Evolutionary conservation across 1,140 invertebrate species (phyloP), one percentile per base, ranked within the genome.

Genomic region (Centruroides sculpturatus): DNA sequence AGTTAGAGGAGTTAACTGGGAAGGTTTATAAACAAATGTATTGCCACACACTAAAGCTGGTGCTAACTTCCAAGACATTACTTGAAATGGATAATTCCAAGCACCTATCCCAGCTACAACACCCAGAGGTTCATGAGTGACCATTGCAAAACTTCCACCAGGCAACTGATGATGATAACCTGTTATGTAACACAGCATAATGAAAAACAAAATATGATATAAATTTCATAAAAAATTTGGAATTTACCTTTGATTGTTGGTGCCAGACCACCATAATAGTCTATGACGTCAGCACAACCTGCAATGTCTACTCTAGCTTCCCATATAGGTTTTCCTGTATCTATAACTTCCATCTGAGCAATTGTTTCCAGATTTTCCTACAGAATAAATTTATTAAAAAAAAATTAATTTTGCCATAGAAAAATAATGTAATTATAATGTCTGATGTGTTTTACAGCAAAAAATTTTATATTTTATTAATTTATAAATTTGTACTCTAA

Each of bases 71-170:
- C 79, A 80, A 47, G 78, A 76, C n/a, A 82, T 70, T n/a, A 82
- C 72, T 67, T 82, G 82, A 5, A 82, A 66, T 4, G 81, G 81
- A 10, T 82, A 72, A 71, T 82, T 82, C 81, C 81, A 82, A 11
- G 81, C 81, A 60, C 73, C 75, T 61, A 82, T 82, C 1, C 81
- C 69, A 3, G 75, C 80, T 5, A 78, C 78, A 34, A 83, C 78
- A 47, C 81, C 81, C 9, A 81, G 67, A 47, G 81, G 78, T 53
- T 76, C 68, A 64, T 78, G 71, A 51, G 74, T 69, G 7, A 79
- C 79, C 64, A 76, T 77, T 3, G 69, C 65, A 65, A 79, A 78
- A 47, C 36, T 65, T 4, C 57, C 55, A 34, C 57, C 48, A 34
- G 47, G 13, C n/a, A 65, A 47, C n/a, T 47, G 13, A 49, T 65